Evolutionary conservation across 2,888 invertebrate species (phyloP), one percentile per base, ranked within the genome.

Genomic region (Andrena haemorrhoa): DNA sequence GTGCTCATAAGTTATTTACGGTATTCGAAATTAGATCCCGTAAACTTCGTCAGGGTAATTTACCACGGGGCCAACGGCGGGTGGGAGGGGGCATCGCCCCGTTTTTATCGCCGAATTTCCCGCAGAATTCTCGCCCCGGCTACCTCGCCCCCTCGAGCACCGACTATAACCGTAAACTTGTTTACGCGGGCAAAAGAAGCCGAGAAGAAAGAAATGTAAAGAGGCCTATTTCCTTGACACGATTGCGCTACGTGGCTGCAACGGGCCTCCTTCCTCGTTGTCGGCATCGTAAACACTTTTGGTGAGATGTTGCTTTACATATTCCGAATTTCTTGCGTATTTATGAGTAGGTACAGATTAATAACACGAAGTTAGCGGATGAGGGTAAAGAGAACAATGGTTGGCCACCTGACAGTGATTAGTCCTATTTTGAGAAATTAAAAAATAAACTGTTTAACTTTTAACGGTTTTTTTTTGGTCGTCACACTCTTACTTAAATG

Each of bases 81-180:
- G 31, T 29, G 73, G 26, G 64, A 65, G 58, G 72, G 23, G 35
- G 61, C 20, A 1, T 51, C 60, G 70, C 53, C 75, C 41, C 58
- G 75, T 83, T 83, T 83, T 83, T 83, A 83, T 83, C 78, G 79
- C 56, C 60, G 74, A 79, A 75, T 83, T 78, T 83, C 61, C 70
- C 78, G 29, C 71, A 51, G 60, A 75, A 72, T 63, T 70, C 73
- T 47, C 66, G 53, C 49, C 5, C 47, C 16, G 20, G 8, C 60
- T 35, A 77, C 29, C 41, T 58, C 72, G 53, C 10, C 56, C 61
- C 64, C 78, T 74, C 79, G 78, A 88, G 79, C 73, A 33, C 69
- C 26, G 35, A 78, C 79, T 80, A 85, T 88, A 88, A 88, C 70
- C 87, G 79, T 88, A 88, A 87, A 88, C 68, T 88, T 88, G 87